Percentiles rank a stretch among this genome's conserved stretches.
Evolutionary conservation across 2,888 invertebrate species (phyloP).

Genomic region (Strigamia transsilvanica): DNA sequence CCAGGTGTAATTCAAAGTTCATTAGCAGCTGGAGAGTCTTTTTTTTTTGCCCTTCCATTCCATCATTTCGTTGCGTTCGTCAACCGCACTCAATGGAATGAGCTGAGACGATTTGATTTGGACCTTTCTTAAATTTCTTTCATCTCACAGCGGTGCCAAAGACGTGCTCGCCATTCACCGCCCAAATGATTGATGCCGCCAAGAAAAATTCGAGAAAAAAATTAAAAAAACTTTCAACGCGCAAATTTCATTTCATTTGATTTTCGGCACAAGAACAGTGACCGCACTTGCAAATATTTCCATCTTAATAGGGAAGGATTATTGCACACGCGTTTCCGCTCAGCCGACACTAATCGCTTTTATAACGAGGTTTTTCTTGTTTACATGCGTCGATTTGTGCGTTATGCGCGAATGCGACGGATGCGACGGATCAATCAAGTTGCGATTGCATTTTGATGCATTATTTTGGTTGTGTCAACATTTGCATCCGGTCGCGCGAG

Average conservation of each 20-base stretch:
- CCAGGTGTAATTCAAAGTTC: slow-evolving; percentile 35
- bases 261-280: background rate
- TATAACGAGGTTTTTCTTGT: background rate
- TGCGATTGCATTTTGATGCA: background rate
- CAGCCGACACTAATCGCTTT: slow-evolving; percentile 13
- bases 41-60: background rate
- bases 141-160: slow-evolving; percentile 16
- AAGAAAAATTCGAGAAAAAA: background rate
- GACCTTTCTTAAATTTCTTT: background rate
- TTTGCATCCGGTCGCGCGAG: background rate
- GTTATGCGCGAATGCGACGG: too few species aligned
- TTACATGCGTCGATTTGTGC: too few species aligned
- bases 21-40: slow-evolving; percentile 25
- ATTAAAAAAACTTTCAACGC: background rate
- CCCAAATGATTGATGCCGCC: background rate
- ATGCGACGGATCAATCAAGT: background rate
- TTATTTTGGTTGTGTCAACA: background rate
- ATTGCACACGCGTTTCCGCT: slow-evolving; percentile 26
- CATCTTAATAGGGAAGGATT: slow-evolving; percentile 23
- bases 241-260: background rate
- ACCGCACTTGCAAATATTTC: background rate
- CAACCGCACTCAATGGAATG: slow-evolving; percentile 32
- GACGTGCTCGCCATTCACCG: slow-evolving; percentile 17
- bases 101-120: background rate
- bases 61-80: background rate